Conservation (phyloP, 2,113 vertebrate species). For the Trematomus loennbergii region DNA sequence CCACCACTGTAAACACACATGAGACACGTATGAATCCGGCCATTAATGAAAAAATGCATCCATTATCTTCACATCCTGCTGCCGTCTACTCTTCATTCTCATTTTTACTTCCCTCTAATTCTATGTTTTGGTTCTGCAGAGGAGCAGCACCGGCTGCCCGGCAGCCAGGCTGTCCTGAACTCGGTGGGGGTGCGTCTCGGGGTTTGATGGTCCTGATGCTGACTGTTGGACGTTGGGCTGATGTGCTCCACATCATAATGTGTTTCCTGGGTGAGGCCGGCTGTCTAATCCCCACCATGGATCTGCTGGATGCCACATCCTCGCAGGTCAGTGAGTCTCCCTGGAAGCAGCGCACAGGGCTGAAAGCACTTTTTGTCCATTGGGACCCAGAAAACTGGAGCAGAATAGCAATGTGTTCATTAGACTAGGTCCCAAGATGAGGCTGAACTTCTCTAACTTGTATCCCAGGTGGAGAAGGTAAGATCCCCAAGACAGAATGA, state of each 20-base stretch:
- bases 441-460: constrained; percentile 57
- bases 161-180: constrained; percentile 76
- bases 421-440: constrained; percentile 57
- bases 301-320: constrained; percentile 83
- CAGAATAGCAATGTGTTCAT: constrained; percentile 64
- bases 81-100: background rate
- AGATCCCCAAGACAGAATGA: constrained; percentile 65
- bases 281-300: constrained; percentile 83
- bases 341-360: constrained; percentile 22
- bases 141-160: constrained; percentile 80
- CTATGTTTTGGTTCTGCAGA: constrained; percentile 79
- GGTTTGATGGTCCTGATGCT: constrained; percentile 93
- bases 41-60: background rate
- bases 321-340: constrained; percentile 82
- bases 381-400: constrained; percentile 45
- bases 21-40: background rate
- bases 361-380: constrained; percentile 41
- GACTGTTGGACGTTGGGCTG: constrained; percentile 90
- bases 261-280: constrained; percentile 90
- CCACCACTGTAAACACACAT: too few species aligned
- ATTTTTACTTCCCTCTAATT: constrained; percentile 1
- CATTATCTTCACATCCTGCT: background rate
- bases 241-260: constrained; percentile 88
- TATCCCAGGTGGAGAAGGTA: constrained; percentile 57
- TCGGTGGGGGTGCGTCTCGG: constrained; percentile 90